These are phyloP conservation scores for Penaeus indicus DNA, from an alignment of 1,140 invertebrate genomes.

Conservation along the genomic window DNA sequence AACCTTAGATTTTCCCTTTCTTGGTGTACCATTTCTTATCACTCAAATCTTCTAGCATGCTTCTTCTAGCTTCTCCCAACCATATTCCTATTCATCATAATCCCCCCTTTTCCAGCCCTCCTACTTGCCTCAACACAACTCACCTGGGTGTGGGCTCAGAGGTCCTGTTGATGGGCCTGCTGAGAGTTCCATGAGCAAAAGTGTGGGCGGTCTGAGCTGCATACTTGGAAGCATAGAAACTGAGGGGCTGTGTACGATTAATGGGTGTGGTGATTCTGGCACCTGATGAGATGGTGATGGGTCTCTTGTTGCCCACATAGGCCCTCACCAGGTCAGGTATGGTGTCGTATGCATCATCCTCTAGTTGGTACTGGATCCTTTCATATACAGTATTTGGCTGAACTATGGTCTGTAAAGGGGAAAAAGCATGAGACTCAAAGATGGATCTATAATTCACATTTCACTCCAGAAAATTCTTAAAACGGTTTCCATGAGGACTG, in stretches of 20 bases:
- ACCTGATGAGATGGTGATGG: conserved; percentile 88
- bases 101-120: no score
- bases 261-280: conserved; percentile 85
- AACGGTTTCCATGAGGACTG: not conserved
- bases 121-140: not conserved
- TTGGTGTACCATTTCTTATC: no score
- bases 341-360: conserved; percentile 93
- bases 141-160: conserved; percentile 49
- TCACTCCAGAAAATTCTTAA: not conserved
- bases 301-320: conserved; percentile 90
- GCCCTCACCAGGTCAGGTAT: conserved; percentile 94
- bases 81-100: no score
- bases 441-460: not conserved
- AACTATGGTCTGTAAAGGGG: conserved; percentile 79
- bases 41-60: no score
- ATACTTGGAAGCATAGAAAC: conserved; percentile 77
- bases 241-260: conserved; percentile 80
- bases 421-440: not conserved
- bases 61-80: no score
- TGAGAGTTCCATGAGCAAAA: conserved; percentile 64
- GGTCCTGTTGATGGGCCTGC: conserved; percentile 37
- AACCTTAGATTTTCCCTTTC: no score
- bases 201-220: conserved; percentile 68
- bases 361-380: conserved; percentile 91
- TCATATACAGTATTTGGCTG: conserved; percentile 93